These are phyloP conservation scores for Peromyscus polionotus DNA, from an alignment of 2,113 vertebrate genomes.

Conservation along the genomic window DNA sequence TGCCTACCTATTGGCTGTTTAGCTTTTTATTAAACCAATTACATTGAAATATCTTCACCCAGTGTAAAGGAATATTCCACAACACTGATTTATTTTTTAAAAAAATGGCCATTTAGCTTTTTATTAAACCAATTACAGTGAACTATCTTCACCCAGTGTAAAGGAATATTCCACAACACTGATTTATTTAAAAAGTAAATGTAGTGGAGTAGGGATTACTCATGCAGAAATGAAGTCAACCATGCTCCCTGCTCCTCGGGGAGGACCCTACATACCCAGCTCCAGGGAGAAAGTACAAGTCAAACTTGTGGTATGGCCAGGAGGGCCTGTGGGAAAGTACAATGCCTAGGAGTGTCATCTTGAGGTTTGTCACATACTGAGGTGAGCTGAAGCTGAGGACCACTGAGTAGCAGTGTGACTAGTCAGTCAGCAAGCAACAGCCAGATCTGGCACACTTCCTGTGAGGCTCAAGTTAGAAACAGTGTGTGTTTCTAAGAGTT, in stretches of 20 bases:
- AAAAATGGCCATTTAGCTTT: neutral
- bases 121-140: neutral
- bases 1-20: neutral
- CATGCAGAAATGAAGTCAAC: neutral
- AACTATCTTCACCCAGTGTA: neutral
- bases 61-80: neutral
- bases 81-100: neutral
- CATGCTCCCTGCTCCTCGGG: neutral
- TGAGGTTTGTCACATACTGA: neutral
- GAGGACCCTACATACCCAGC: neutral
- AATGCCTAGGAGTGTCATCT: neutral
- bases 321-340: neutral
- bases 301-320: neutral
- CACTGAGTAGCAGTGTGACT: neutral
- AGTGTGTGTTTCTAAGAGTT: neutral
- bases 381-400: neutral
- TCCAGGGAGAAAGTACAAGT: neutral
- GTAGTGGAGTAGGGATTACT: neutral
- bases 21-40: neutral
- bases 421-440: neutral
- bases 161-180: neutral
- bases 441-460: neutral
- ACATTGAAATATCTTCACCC: neutral
- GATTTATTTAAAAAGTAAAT: conserved; percentile 35
- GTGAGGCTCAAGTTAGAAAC: neutral